Evolutionary conservation across 2,888 invertebrate species (phyloP).

Genomic region (Anthophora plumipes): DNA sequence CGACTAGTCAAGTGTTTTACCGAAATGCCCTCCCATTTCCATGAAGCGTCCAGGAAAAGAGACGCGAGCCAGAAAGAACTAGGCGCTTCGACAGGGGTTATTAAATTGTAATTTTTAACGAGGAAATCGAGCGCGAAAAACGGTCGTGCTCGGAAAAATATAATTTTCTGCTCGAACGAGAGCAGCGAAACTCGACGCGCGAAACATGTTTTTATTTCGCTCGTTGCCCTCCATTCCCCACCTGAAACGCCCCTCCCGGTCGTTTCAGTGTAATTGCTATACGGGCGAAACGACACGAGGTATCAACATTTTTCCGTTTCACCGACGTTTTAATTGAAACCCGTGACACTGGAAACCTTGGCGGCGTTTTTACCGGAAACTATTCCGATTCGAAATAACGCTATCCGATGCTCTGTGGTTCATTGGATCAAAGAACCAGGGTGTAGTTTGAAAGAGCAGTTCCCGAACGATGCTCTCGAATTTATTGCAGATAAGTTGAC

Average conservation of each 20-base stretch:
- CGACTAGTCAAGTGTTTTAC: not conserved
- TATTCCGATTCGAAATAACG: slow-evolving; percentile 13
- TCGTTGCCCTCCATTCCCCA: not conserved
- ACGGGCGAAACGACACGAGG: slow-evolving; percentile 31
- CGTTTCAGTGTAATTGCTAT: slow-evolving; percentile 42
- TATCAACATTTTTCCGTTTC: slow-evolving; percentile 54
- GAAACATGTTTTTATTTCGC: slow-evolving; percentile 38
- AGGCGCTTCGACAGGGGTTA: not conserved
- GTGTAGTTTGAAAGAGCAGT: not conserved
- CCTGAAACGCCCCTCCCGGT: not conserved
- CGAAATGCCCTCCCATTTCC: not conserved
- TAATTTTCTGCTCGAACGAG: slow-evolving; percentile 46
- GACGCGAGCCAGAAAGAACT: too few relatives aligned
- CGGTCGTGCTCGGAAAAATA: slow-evolving; percentile 23
- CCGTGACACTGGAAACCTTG: slow-evolving; percentile 36
- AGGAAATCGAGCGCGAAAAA: not conserved
- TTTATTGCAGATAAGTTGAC: slow-evolving; percentile 54
- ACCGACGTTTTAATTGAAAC: slow-evolving; percentile 55
- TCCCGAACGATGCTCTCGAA: slow-evolving; percentile 22
- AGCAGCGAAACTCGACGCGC: slow-evolving; percentile 18
- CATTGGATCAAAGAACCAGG: slow-evolving; percentile 51
- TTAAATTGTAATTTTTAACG: slow-evolving; percentile 39
- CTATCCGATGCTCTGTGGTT: slow-evolving; percentile 55
- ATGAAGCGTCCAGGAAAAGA: not conserved
- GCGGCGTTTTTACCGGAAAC: not conserved